phyloP scores from a whole-genome alignment of 2,113 vertebrate genomes.

The Nyctibius bracteatus region DNA sequence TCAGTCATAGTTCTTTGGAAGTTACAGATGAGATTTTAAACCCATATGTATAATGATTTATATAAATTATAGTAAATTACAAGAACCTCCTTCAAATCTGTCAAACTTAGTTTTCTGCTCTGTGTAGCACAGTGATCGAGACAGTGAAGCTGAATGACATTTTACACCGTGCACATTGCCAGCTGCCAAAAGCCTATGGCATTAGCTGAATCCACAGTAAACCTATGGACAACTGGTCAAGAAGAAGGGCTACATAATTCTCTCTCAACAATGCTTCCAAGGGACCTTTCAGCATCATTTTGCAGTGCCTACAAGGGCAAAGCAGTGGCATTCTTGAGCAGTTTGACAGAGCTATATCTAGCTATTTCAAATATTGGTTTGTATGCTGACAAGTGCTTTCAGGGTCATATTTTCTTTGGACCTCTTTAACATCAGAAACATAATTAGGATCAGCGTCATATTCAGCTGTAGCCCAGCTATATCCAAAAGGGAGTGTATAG shows the following conservation, averaged over 20 bases:
- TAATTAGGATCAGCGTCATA: not conserved
- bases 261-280: not conserved
- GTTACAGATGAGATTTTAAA: constrained; percentile 54
- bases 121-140: constrained; percentile 69
- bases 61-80: constrained; percentile 64
- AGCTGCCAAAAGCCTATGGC: constrained; percentile 59
- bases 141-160: constrained; percentile 65
- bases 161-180: constrained; percentile 56
- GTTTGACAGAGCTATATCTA: not conserved
- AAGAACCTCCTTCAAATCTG: constrained; percentile 68
- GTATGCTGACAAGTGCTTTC: not conserved
- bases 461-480: not conserved
- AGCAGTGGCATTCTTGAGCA: not conserved
- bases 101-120: constrained; percentile 77
- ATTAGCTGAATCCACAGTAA: constrained; percentile 41
- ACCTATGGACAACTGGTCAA: constrained; percentile 38
- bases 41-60: constrained; percentile 52
- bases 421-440: not conserved
- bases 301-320: not conserved
- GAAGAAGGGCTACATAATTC: constrained; percentile 41
- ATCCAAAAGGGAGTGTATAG: not conserved
- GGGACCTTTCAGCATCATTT: not conserved
- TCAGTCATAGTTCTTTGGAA: not conserved
- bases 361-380: not conserved
- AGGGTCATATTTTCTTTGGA: not conserved